Evolutionary conservation across 30 jellyfish, hydroid and myxozoan species (phyloP), one percentile per base, ranked within the genome.

Genomic region (Sanderia malayensis): DNA sequence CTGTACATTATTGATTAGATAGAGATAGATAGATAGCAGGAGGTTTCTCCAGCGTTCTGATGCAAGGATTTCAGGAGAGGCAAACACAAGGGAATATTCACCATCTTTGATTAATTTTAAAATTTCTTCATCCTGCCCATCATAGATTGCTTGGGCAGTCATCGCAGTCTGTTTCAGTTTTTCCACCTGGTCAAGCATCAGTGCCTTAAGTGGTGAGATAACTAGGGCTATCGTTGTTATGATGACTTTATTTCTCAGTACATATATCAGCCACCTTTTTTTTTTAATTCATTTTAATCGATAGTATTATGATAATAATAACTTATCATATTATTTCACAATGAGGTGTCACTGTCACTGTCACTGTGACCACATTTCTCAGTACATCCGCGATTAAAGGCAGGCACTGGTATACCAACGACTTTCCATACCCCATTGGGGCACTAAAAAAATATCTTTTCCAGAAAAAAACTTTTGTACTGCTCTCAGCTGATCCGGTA

Each of bases 361-460:
- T n/a, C n/a, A n/a, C n/a, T n/a, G n/a, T n/a, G n/a, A n/a, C n/a
- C n/a, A n/a, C n/a, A n/a, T n/a, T n/a, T n/a, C n/a, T n/a, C 47
- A 69, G 13, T 13, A 69, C 46, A 69, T 69, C 81, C 49, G 81
- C 69, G 27, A 69, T 22, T 26, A 69, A 7, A 1, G 81, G 81
- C 58, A 69, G 33, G 55, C 49, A 8, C 53, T 69, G 69, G 69
- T 41, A 44, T 21, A 69, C 45, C 44, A 69, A 46, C 24, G 81
- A 69, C 69, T 69, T 69, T 69, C 81, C 69, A 46, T 28, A 46
- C 25, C 81, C 69, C 0, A 70, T 69, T 69, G 81, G 81, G 61
- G 61, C 64, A 49, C 64, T 49, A 49, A 66, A 41, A 30, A 66
- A 30, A 32, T 66, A 32, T 66, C 63, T 15, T 66, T 66, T 10